Percentiles rank a stretch among this genome's conserved stretches.
Evolutionary conservation across 2,888 invertebrate genomes (phyloP).

Genomic region (Beris morrisii): DNA sequence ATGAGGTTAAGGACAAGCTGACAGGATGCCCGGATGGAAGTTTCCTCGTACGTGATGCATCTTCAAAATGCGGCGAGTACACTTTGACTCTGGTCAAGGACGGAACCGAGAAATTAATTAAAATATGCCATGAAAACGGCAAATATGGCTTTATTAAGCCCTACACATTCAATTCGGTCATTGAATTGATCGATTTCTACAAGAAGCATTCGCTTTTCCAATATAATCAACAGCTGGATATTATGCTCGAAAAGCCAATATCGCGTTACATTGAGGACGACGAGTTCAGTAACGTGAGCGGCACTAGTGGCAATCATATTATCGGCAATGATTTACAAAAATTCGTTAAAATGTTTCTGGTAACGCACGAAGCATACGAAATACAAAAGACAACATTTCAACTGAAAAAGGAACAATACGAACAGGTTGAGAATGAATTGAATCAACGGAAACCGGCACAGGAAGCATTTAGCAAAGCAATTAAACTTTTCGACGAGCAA

Average conservation of each 20-base stretch:
- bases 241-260: constrained; percentile 86
- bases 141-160: constrained; percentile 93
- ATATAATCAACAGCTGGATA: constrained; percentile 91
- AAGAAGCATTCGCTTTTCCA: constrained; percentile 82
- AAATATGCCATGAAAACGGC: constrained; percentile 88
- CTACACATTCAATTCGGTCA: constrained; percentile 77
- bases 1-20: constrained; percentile 90
- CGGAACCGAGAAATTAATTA: constrained; percentile 93
- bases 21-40: constrained; percentile 92
- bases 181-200: constrained; percentile 89
- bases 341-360: constrained; percentile 72
- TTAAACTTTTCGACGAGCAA: constrained; percentile 88
- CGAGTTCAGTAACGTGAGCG: constrained; percentile 32
- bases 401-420: constrained; percentile 74
- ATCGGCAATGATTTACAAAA: constrained; percentile 62
- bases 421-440: constrained; percentile 75
- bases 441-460: constrained; percentile 82
- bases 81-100: constrained; percentile 94
- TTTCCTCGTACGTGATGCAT: constrained; percentile 94
- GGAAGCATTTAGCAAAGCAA: constrained; percentile 85
- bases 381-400: constrained; percentile 75
- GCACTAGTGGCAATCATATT: neutral
- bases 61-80: constrained; percentile 91
- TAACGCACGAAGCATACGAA: constrained; percentile 71
- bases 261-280: constrained; percentile 61